Conservation (phyloP, 2,888 invertebrate species). For the Eupithecia insigniata region DNA sequence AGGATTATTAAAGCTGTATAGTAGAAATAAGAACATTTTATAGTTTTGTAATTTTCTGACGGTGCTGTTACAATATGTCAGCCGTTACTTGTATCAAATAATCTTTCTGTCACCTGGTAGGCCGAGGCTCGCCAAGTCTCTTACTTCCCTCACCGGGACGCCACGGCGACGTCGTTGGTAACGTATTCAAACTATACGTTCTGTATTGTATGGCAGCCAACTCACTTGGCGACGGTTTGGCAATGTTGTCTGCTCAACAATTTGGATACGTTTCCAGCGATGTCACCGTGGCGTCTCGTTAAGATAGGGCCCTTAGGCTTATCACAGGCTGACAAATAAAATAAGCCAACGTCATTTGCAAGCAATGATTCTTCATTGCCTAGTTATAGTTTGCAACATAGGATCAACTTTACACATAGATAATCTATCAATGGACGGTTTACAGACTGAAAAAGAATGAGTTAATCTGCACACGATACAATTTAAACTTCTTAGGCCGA, state of each 20-base stretch:
- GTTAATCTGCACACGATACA: too few relatives aligned
- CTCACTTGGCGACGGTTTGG: background rate
- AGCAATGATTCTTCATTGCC: too few relatives aligned
- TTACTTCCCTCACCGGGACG: too few relatives aligned
- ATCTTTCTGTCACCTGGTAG: background rate
- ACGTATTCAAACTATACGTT: too few relatives aligned
- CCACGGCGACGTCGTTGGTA: too few relatives aligned
- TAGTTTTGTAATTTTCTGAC: background rate
- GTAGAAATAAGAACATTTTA: too few relatives aligned
- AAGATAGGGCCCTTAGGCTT: background rate
- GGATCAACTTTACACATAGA: too few relatives aligned
- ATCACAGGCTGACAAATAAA: background rate
- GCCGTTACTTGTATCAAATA: background rate
- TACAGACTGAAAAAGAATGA: too few relatives aligned
- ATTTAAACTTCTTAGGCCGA: too few relatives aligned
- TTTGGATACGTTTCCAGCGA: background rate
- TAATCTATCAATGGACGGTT: too few relatives aligned
- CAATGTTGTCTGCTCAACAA: background rate
- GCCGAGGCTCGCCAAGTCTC: background rate
- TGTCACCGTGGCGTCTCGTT: too few relatives aligned
- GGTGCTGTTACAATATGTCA: background rate
- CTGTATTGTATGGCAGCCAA: background rate
- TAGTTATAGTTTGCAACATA: too few relatives aligned
- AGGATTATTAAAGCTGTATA: background rate
- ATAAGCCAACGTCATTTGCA: background rate